Percentiles rank a stretch among this genome's conserved stretches.
Conservation (phyloP, 1,140 invertebrate species). For the Ostrea edulis region DNA sequence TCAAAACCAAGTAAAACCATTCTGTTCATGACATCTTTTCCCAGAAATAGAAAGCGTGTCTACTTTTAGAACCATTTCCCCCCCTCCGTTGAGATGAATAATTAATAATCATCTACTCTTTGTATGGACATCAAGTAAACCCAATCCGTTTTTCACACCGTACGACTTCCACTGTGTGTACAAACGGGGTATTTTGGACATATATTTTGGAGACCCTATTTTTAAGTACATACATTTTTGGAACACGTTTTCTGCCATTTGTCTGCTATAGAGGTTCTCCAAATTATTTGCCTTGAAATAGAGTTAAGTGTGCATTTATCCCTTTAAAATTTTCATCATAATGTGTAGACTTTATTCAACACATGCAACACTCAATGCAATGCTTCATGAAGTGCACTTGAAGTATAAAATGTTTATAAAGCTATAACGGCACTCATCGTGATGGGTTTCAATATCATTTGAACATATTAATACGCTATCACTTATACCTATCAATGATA, state of each 20-base stretch:
- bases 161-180: not conserved
- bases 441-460: not conserved
- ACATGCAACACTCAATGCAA: not conserved
- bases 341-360: not conserved
- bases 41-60: constrained; percentile 8
- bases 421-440: not conserved
- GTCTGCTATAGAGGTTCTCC: not conserved
- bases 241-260: not conserved
- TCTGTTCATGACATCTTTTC: not conserved
- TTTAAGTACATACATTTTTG: not conserved
- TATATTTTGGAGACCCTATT: not conserved
- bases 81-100: too few relatives aligned
- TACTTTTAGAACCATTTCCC: not conserved
- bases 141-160: not conserved
- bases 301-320: not conserved
- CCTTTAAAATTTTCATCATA: not conserved
- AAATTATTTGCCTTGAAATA: not conserved
- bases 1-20: not conserved
- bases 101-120: too few relatives aligned
- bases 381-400: not conserved
- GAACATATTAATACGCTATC: not conserved
- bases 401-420: not conserved
- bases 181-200: not conserved
- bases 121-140: not conserved
- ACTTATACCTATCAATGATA: not conserved